Evolutionary conservation across 2,888 invertebrate species (phyloP).

Genomic region (Euplexia lucipara): DNA sequence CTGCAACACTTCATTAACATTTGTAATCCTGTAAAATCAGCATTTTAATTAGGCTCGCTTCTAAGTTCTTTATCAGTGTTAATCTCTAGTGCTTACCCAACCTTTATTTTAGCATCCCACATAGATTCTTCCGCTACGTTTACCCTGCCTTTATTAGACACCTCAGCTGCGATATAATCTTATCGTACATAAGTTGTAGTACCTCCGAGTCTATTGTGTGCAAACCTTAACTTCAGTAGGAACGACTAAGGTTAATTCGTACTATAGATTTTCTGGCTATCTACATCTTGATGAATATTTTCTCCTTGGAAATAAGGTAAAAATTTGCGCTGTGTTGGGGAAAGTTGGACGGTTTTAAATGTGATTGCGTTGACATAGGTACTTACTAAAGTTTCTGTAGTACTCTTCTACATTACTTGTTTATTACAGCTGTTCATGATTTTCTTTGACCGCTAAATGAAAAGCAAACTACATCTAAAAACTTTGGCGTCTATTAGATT

Average conservation of each 20-base stretch:
- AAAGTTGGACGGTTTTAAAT: background rate
- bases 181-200: slow-evolving; percentile 50
- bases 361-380: slow-evolving; percentile 11
- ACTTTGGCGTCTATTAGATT: slow-evolving; percentile 30
- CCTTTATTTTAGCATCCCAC: slow-evolving; percentile 37
- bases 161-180: slow-evolving; percentile 46
- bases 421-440: background rate
- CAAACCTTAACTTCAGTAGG: slow-evolving; percentile 22
- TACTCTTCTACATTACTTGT: no score
- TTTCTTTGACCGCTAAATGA: slow-evolving; percentile 22
- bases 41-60: slow-evolving; percentile 48
- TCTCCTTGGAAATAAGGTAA: slow-evolving; percentile 13
- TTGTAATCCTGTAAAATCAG: slow-evolving; percentile 38
- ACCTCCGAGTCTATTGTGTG: slow-evolving; percentile 32
- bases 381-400: background rate
- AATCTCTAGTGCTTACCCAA: slow-evolving; percentile 45
- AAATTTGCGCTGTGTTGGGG: background rate
- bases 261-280: slow-evolving; percentile 33
- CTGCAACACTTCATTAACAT: slow-evolving; percentile 37
- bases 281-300: slow-evolving; percentile 36
- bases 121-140: slow-evolving; percentile 55
- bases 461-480: slow-evolving; percentile 32
- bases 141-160: slow-evolving; percentile 49
- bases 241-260: slow-evolving; percentile 36
- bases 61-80: slow-evolving; percentile 44